Base-by-base conservation (phyloP, 2,113 vertebrate genomes). In the Cyprinus carpio region DNA sequence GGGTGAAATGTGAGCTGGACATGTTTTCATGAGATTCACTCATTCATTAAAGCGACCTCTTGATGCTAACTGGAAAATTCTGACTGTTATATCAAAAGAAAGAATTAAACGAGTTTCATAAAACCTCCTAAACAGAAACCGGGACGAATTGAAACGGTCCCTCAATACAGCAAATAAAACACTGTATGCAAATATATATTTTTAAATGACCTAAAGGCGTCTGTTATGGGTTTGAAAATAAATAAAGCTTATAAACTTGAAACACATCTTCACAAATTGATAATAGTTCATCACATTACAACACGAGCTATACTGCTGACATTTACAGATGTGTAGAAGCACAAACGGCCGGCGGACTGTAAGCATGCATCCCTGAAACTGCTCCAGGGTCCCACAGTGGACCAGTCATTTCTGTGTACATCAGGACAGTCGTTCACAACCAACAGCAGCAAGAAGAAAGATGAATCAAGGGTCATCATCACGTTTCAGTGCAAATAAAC, bases 361-460 rank as follows among this genome's bases (percentile, higher is more conserved):
- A 86, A 67, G 80, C 88, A 89, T 87, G 86, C 88, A 77, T 86
- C 72, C 87, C 71, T 84, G 81, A 87, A 85, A 84, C 75, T 7
- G 67, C 65, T 49, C 75, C 74, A 27, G 40, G 46, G 58, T n/a
- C n/a, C n/a, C n/a, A n/a, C 75, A 76, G 65, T 69, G 65, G 27
- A 77, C 51, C 75, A 40, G 10, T 40, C 1, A 20, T 40, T 34
- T 83, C 40, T n/a, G n/a, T n/a, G 54, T 56, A 56, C 54, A 29
- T 69, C 18, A 69, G 65, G 31, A 69, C 65, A 34, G n/a, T 54
- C 0, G 29, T 56, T 31, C 31, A 23, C 27, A 83, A 79, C 29
- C 51, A 64, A 78, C 46, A 85, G 65, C 58, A 87, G 83, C 72
- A 82, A 40, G 76, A 87, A 87, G 64, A 75, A 75, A 40, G 79